Base-by-base conservation (phyloP, 2,113 vertebrate species). In the Monarcha castaneiventris region DNA sequence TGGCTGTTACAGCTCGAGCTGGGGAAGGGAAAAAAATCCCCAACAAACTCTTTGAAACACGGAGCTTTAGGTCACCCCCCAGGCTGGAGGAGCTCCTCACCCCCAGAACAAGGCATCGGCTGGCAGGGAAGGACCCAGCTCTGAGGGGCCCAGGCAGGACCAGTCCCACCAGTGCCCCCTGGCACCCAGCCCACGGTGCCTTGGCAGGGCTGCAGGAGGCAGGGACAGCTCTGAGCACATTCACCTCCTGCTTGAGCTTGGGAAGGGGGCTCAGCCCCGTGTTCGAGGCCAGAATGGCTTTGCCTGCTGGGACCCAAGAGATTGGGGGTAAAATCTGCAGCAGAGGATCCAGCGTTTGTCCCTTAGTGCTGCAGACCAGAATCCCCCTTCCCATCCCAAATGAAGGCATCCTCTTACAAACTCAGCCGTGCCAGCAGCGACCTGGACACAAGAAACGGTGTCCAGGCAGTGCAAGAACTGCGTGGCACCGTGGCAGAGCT, bases 221-320 rank as follows among this genome's bases (percentile, higher is more conserved):
- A 48, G 72, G 54, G 33, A 16, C 26, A 9, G 6, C 5, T 1
- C 6, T 6, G 41, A 0, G 0, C 3, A 9, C 55, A 10, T 35
- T 35, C 27, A 21, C 30, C 33, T 52, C 55, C 78, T 16, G 30
- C 10, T 35, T 48, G 16, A 7, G 4, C 32, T 55, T 5, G 30
- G 46, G 7, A 44, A 35, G 19, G 64, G 66, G 80, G 23, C 16
- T 69, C 41, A 55, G 16, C 25, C 33, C 37, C 27, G 44, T 11
- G 58, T 3, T 4, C n/a, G 25, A 43, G 71, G 62, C 41, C 27
- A 39, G 51, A 56, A 48, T 2, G 46, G 64, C 44, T 56, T 49
- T 84, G 46, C 32, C 37, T 20, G 22, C 51, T 78, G 33, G 11
- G 17, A 46, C 27, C 58, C 0, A 0, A 16, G 27, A 82, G 37